Conservation (phyloP, 2,888 invertebrate genomes). For the Minunthozetes semirufus region DNA sequence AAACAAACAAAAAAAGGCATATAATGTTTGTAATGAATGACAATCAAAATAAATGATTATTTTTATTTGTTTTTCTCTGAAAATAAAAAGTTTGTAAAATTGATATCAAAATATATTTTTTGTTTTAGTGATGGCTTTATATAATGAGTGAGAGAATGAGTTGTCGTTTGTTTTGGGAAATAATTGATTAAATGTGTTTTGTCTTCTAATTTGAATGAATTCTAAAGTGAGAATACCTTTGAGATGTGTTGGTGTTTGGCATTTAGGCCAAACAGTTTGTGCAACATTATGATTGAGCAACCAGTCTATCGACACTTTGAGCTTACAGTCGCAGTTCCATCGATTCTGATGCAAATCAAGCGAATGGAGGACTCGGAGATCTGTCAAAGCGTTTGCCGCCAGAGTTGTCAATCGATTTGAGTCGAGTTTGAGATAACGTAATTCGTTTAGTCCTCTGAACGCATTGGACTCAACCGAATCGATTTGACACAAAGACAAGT, state of each 20-base stretch:
- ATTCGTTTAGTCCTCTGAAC: constrained; percentile 66
- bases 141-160: no score
- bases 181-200: not conserved
- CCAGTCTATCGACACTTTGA: constrained; percentile 74
- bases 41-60: no score
- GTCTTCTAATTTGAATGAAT: not conserved
- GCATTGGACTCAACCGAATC: constrained; percentile 70
- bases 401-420: constrained; percentile 69
- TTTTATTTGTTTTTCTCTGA: no score
- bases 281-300: constrained; percentile 67
- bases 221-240: constrained; percentile 25
- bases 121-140: no score
- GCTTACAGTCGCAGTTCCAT: constrained; percentile 78
- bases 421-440: constrained; percentile 71
- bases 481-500: constrained; percentile 73
- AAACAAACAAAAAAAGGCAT: not conserved
- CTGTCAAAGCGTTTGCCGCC: constrained; percentile 58
- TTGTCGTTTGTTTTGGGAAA: no score
- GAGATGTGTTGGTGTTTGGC: constrained; percentile 57
- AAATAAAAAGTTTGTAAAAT: no score
- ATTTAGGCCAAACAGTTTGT: constrained; percentile 68
- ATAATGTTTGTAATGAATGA: not conserved
- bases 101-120: no score
- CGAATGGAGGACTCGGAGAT: constrained; percentile 63
- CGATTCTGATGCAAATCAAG: constrained; percentile 79